phyloP scores from a whole-genome alignment of 2,888 invertebrate genomes.

The Mamestra brassicae region DNA sequence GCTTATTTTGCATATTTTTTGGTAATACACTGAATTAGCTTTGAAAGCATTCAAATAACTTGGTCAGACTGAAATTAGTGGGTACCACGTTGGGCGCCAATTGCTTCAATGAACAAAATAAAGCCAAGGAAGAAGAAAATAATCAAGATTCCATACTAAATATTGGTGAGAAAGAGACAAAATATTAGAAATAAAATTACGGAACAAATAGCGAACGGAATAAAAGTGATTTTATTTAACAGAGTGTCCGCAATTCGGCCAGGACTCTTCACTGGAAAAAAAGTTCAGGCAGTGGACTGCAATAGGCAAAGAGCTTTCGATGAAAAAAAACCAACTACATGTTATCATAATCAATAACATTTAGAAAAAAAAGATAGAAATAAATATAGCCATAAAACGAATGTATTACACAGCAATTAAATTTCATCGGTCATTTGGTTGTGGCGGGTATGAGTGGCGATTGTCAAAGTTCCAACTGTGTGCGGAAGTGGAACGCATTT shows the following conservation, averaged over 20 bases:
- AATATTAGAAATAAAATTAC: no score
- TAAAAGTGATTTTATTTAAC: no score
- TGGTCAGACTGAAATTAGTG: background rate
- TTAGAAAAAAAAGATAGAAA: background rate
- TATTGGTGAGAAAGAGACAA: constrained; percentile 7
- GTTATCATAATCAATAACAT: background rate
- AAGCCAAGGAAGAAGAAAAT: background rate
- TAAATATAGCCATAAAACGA: constrained; percentile 18
- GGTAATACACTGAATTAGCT: no score
- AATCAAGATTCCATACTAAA: constrained; percentile 19
- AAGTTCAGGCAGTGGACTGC: background rate
- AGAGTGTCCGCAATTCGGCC: background rate
- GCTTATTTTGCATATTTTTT: no score
- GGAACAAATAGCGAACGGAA: no score
- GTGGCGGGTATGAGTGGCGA: constrained; percentile 55
- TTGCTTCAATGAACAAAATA: background rate
- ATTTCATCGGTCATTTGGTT: constrained; percentile 67
- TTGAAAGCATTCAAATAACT: no score
- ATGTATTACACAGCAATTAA: constrained; percentile 55
- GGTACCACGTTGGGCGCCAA: constrained; percentile 44
- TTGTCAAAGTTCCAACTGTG: constrained; percentile 69
- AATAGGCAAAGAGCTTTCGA: background rate
- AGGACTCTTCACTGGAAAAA: background rate
- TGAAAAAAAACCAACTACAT: background rate
- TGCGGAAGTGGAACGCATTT: constrained; percentile 64